Evolutionary conservation across 2,113 vertebrate genomes (phyloP).

Genomic region (Marmota flaviventris): DNA sequence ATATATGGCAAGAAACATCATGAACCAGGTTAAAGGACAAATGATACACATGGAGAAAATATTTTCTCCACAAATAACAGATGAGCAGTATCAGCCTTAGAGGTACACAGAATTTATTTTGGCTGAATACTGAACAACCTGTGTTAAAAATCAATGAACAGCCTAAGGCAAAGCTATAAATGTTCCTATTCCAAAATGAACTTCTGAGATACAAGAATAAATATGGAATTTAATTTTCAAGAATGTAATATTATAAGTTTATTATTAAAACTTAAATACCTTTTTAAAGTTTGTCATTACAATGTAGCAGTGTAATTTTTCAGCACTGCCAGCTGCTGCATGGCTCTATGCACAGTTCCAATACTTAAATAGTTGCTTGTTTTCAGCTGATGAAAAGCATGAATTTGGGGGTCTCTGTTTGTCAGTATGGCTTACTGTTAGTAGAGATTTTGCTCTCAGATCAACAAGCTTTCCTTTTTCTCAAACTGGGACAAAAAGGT

Average conservation of each 20-base stretch:
- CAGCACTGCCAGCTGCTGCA: neutral
- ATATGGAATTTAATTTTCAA: neutral
- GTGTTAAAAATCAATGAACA: neutral
- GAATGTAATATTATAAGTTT: neutral
- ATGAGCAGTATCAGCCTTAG: neutral
- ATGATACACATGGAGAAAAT: neutral
- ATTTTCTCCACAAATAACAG: neutral
- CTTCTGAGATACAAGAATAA: conserved; percentile 31
- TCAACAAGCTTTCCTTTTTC: neutral
- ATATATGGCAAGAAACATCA: neutral
- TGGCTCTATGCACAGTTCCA: neutral
- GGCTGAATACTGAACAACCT: neutral
- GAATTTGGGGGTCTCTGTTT: neutral
- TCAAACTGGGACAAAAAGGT: neutral
- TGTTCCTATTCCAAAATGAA: conserved; percentile 30
- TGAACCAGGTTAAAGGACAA: neutral
- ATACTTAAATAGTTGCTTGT: neutral
- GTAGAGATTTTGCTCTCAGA: neutral
- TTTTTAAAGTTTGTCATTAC: neutral
- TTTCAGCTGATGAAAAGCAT: neutral
- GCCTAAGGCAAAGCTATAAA: conserved; percentile 25
- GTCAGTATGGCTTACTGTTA: neutral
- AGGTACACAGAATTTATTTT: neutral
- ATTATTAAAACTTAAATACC: neutral
- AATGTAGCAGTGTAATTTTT: neutral